Base-by-base conservation (phyloP, 2,113 vertebrate genomes). In the Tringa solitaria region DNA sequence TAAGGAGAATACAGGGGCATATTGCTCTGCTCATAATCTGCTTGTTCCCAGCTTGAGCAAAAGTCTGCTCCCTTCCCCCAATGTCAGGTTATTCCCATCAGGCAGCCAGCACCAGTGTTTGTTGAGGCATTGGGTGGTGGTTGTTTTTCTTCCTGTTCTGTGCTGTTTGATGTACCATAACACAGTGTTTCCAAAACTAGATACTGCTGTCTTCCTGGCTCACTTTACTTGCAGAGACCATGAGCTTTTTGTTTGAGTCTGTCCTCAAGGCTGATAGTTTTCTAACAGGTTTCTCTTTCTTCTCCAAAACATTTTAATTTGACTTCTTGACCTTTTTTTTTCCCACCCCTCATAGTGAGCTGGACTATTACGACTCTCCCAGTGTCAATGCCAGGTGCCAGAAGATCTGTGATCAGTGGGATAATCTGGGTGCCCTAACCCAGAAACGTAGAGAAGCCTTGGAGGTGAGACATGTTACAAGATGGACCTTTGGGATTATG, bases 381-480 rank as follows among this genome's bases (percentile, higher is more conserved):
- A 99, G 98, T 96, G 99, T 99, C 92, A 99, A 99, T 51, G 98
- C 98, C 95, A 99, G 99, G 95, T 99, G 99, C 98, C 99, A 99
- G 98, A 98, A 98, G 97, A 99, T 99, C 97, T 99, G 99, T 97
- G 99, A 99, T 96, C 99, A 99, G 96, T 99, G 99, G 99, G 99
- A 99, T 94, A 96, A 98, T 24, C 98, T 99, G 87, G 99, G 99
- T 90, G 98, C 96, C 60, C 94, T 99, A 87, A 99, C 99, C 90
- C 99, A 99, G 98, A 99, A 99, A 97, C 99, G 99, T 72, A 99
- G 98, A 91, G 99, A 99, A 96, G 99, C 99, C 84, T 93, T 99
- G 95, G 99, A 99, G 99, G 99, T 99, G 96, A 98, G 98, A 78
- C 33, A 8, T 32, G 2, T 51, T 84, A 43, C 18, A 21, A 57